These are phyloP conservation scores for Barnardius zonarius DNA, from an alignment of 2,113 vertebrate species.

Conservation along the genomic window DNA sequence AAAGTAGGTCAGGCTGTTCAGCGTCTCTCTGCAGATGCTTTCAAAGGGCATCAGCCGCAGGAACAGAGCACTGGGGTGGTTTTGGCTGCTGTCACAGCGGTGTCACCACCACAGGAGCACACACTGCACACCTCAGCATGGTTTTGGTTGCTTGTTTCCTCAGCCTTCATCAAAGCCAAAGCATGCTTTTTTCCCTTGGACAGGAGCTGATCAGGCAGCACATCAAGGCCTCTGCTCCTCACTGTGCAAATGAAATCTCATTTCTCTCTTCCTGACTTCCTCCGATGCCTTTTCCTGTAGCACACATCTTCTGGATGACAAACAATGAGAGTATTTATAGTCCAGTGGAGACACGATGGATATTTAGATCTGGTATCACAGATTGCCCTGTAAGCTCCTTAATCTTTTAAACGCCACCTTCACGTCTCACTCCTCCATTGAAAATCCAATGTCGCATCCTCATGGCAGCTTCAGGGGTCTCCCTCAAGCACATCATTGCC, in stretches of 20 bases:
- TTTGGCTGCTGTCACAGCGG: fast-evolving
- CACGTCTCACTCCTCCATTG: neutral
- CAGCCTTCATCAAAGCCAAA: neutral
- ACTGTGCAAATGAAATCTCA: neutral
- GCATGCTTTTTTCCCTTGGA: neutral
- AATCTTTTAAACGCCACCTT: conserved; percentile 11
- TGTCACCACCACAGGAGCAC: neutral
- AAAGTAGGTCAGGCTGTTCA: conserved; percentile 51
- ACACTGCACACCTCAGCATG: fast-evolving
- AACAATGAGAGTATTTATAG: neutral
- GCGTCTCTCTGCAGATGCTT: neutral
- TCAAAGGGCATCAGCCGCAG: neutral
- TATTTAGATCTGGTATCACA: neutral
- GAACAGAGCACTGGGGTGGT: neutral
- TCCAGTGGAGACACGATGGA: neutral
- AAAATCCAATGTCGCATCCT: neutral
- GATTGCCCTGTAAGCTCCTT: neutral
- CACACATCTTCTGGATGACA: neutral
- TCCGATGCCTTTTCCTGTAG: neutral
- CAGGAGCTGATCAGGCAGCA: neutral
- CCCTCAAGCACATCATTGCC: neutral
- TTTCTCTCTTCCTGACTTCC: neutral
- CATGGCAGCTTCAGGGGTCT: neutral
- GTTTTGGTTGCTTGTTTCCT: neutral
- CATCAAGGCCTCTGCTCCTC: neutral